Evolutionary conservation across 2,888 invertebrate species (phyloP).

Genomic region (Campoplex capitator): DNA sequence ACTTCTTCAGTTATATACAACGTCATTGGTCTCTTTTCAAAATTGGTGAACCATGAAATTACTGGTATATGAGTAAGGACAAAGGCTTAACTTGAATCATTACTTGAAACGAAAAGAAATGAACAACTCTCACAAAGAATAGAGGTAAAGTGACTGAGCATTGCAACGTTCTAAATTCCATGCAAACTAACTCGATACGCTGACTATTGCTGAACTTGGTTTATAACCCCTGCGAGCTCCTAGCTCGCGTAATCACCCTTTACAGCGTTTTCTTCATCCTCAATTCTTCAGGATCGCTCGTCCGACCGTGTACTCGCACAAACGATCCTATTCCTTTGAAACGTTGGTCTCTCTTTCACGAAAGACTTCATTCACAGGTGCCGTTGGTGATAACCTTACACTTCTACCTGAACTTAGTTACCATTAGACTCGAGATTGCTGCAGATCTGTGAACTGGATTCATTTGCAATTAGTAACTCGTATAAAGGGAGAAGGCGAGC

Average conservation of each 20-base stretch:
- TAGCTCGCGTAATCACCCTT: slow-evolving; percentile 40
- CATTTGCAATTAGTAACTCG: slow-evolving; percentile 27
- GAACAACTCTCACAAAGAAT: background rate
- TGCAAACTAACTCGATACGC: slow-evolving; percentile 15
- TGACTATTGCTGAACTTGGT: slow-evolving; percentile 28
- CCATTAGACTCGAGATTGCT: slow-evolving; percentile 11
- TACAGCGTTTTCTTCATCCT: background rate
- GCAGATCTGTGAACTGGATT: background rate
- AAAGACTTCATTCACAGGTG: slow-evolving; percentile 11
- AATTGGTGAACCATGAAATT: background rate
- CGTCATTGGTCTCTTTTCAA: background rate
- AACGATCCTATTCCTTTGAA: slow-evolving; percentile 45
- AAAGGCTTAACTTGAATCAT: background rate
- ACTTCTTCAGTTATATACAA: background rate
- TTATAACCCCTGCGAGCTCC: slow-evolving; percentile 17
- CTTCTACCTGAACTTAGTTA: slow-evolving; percentile 12
- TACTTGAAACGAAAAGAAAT: background rate
- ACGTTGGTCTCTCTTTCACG: background rate
- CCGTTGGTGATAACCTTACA: background rate
- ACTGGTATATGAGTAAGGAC: background rate
- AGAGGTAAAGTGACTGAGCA: background rate
- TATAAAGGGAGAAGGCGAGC: background rate
- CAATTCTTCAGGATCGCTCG: background rate
- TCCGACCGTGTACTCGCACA: slow-evolving; percentile 13
- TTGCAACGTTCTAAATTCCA: slow-evolving; percentile 15